phyloP scores from a whole-genome alignment of 2,888 invertebrate species.

The Melangyna quadrimaculata region DNA sequence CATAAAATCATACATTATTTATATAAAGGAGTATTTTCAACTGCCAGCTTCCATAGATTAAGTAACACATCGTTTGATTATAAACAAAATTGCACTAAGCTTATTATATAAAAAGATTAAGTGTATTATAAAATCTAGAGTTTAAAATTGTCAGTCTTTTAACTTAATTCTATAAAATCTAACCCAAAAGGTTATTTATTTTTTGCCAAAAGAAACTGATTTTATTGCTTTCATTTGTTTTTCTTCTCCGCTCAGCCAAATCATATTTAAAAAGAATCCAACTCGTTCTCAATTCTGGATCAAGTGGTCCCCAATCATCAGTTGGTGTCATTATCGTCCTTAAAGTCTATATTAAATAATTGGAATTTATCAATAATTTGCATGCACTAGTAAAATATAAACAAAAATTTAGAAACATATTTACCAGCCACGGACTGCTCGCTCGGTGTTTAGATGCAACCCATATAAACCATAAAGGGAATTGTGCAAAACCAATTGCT shows the following conservation, averaged over 20 bases:
- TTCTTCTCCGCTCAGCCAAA: slow-evolving; percentile 80
- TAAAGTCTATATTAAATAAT: slow-evolving; percentile 74
- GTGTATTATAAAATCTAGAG: not conserved
- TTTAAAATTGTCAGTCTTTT: not conserved
- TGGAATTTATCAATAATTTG: not conserved
- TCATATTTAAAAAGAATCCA: slow-evolving; percentile 84
- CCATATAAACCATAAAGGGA: slow-evolving; percentile 82
- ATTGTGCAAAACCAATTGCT: slow-evolving; percentile 81
- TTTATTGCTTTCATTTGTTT: slow-evolving; percentile 72
- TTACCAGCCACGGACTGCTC: slow-evolving; percentile 73
- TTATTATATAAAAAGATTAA: not conserved
- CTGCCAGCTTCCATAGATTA: no score
- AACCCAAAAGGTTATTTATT: slow-evolving; percentile 75
- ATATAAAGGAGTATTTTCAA: no score
- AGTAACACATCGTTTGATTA: no score
- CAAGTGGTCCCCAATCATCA: slow-evolving; percentile 85
- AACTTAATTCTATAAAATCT: slow-evolving; percentile 35
- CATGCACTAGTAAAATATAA: not conserved
- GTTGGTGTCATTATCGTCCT: slow-evolving; percentile 82
- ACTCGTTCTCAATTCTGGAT: slow-evolving; percentile 82
- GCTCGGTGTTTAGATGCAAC: slow-evolving; percentile 73
- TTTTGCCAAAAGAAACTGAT: slow-evolving; percentile 77
- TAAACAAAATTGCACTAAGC: not conserved
- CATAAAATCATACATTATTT: no score
- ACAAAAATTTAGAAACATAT: not conserved